These are phyloP conservation scores for Ailuropoda melanoleuca DNA, from an alignment of 2,113 vertebrate genomes.

Conservation along the genomic window DNA sequence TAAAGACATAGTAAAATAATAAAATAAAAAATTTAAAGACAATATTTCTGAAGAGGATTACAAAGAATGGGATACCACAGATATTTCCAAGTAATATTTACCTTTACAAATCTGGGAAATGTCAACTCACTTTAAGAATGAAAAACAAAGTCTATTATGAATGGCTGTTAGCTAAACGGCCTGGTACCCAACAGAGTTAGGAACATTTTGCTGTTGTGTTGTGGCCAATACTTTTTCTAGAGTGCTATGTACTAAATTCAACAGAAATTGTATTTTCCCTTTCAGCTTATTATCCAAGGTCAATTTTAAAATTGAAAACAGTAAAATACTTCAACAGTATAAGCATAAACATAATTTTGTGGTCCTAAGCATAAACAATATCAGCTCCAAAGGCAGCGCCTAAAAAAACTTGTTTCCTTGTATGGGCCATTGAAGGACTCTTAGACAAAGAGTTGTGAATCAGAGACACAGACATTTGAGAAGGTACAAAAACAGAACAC, in stretches of 20 bases:
- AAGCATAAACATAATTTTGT: constrained; percentile 8
- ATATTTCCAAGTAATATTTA: neutral
- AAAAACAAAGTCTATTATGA: neutral
- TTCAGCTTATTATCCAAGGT: constrained; percentile 9
- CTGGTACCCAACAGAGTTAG: neutral
- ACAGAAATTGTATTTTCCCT: constrained; percentile 12
- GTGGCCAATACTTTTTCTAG: neutral
- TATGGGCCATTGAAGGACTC: neutral
- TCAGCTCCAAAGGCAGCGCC: neutral
- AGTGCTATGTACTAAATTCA: neutral
- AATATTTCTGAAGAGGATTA: neutral
- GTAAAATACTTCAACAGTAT: neutral
- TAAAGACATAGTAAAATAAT: neutral
- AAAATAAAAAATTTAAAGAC: neutral
- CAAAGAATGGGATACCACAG: neutral
- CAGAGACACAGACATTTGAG: neutral
- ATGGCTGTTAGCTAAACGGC: neutral
- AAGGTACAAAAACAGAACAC: neutral
- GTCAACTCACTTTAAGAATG: neutral
- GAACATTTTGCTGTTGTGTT: neutral
- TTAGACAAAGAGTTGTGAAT: neutral
- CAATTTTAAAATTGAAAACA: neutral
- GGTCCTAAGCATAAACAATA: neutral
- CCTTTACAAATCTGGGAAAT: neutral
- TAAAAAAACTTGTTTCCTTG: neutral